Base-by-base conservation (phyloP, 2,888 invertebrate species). In the Salpingus planirostris region DNA sequence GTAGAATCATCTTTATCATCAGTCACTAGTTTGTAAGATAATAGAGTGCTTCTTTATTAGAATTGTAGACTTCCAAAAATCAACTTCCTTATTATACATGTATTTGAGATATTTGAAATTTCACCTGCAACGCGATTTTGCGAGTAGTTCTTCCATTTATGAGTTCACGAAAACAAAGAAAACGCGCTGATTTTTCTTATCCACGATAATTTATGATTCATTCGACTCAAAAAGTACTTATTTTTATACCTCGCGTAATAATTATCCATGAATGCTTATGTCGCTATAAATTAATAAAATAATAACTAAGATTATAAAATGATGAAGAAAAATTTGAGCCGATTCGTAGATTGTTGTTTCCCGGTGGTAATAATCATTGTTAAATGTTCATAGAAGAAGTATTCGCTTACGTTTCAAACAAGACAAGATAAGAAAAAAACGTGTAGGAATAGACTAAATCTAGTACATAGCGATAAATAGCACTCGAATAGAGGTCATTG, bases 401-500 rank as follows among this genome's bases (percentile, higher is more conserved):
- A 32, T 28, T 34, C 14, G 39, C 39, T 39, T 39, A 29, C 37
- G 38, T 28, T 34, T 29, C 33, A 38, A 44, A 36, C 46, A 45
- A 40, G 49, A 35, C 34, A 29, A 38, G 43, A 49, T 43, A 39
- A 24, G 32, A 33, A 32, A 49, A 44, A 39, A 24, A 35, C 28
- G n/a, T n/a, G n/a, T n/a, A n/a, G n/a, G n/a, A n/a, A n/a, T n/a
- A n/a, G n/a, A n/a, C n/a, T n/a, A 32, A 33, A 34, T 22, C 22
- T 31, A 36, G 41, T 37, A 48, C 29, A 43, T 54, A 55, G 52
- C 4, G 11, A 35, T 35, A 35, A 48, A 49, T 50, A 52, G 53
- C 49, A 51, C 48, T 48, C 47, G 50, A 49, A 47, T 46, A 49
- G 47, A 59, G 57, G 58, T 61, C 54, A 57, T 62, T 63, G 62